phyloP scores from a whole-genome alignment of 37 sponge, comb jelly and placozoan genomes.

The Spongilla lacustris region DNA sequence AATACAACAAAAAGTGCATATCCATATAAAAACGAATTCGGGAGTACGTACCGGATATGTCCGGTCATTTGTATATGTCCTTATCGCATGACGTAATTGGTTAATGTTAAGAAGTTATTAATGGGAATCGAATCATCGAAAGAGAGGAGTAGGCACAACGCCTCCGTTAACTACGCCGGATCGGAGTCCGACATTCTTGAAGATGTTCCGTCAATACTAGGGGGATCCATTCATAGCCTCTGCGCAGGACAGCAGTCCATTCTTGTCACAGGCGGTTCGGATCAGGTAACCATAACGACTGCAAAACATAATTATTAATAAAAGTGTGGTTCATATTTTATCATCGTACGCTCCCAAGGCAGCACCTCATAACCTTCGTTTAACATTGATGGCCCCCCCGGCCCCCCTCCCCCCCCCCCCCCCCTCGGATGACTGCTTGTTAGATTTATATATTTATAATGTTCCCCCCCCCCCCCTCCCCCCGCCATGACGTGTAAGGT shows the following conservation, averaged over 20 bases:
- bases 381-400: neutral
- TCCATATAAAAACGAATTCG: too few relatives aligned
- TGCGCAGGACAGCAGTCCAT: conserved; percentile 13
- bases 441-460: too few relatives aligned
- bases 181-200: neutral
- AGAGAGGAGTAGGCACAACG: neutral
- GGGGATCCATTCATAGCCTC: conserved; percentile 47
- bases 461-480: too few relatives aligned
- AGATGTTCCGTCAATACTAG: conserved; percentile 16
- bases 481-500: neutral
- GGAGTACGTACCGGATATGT: neutral
- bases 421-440: too few relatives aligned
- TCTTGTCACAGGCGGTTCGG: conserved; percentile 30
- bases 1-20: too few relatives aligned
- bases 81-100: neutral
- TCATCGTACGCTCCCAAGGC: neutral
- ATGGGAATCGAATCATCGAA: conserved; percentile 13
- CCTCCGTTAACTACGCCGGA: conserved; percentile 14
- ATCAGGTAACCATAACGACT: conserved; percentile 13
- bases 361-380: neutral
- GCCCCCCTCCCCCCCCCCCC: neutral
- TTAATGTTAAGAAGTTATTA: neutral
- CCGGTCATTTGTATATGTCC: neutral
- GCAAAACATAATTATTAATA: too few relatives aligned
- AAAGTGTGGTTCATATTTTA: too few relatives aligned